Conservation (phyloP, 2,888 invertebrate genomes). For the Drosophila melanosoma region DNA sequence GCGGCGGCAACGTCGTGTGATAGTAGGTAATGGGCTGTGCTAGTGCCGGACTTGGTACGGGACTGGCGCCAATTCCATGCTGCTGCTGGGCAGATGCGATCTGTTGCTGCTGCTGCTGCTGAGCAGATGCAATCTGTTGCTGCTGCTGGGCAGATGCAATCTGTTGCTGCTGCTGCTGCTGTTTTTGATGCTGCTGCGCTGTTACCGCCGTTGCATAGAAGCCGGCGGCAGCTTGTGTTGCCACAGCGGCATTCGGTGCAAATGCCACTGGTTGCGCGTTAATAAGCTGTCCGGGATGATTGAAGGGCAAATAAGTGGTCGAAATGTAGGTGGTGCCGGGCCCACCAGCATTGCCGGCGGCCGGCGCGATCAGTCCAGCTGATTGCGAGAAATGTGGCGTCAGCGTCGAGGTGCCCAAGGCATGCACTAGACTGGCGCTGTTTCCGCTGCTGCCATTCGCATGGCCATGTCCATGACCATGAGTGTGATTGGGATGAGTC, state of each 20-base stretch:
- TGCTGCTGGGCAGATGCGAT: conserved; percentile 39
- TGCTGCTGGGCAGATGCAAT: conserved; percentile 36
- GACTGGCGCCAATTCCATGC: conserved; percentile 31
- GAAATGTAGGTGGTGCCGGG: conserved; percentile 41
- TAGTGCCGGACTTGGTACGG: conserved; percentile 30
- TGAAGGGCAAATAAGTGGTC: conserved; percentile 51
- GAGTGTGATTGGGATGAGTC: conserved; percentile 33
- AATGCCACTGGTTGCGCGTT: conserved; percentile 52
- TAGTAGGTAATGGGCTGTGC: conserved; percentile 42
- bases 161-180: conserved; percentile 49
- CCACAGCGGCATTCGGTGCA: conserved; percentile 46
- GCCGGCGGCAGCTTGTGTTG: conserved; percentile 25
- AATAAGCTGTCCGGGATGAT: conserved; percentile 47
- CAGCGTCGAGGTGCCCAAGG: conserved; percentile 50
- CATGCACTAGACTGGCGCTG: conserved; percentile 55
- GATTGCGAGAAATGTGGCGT: conserved; percentile 56
- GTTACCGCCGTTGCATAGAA: conserved; percentile 41
- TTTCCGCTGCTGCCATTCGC: conserved; percentile 48
- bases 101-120: conserved; percentile 48
- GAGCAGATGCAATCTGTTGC: conserved; percentile 27
- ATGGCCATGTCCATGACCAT: conserved; percentile 37
- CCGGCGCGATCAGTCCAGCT: conserved; percentile 71
- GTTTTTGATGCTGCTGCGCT: conserved; percentile 44
- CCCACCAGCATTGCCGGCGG: conserved; percentile 30
- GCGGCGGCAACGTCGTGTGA: conserved; percentile 19